Evolutionary conservation across 1,140 invertebrate genomes (phyloP).

Genomic region (Brachionus koreanus): DNA sequence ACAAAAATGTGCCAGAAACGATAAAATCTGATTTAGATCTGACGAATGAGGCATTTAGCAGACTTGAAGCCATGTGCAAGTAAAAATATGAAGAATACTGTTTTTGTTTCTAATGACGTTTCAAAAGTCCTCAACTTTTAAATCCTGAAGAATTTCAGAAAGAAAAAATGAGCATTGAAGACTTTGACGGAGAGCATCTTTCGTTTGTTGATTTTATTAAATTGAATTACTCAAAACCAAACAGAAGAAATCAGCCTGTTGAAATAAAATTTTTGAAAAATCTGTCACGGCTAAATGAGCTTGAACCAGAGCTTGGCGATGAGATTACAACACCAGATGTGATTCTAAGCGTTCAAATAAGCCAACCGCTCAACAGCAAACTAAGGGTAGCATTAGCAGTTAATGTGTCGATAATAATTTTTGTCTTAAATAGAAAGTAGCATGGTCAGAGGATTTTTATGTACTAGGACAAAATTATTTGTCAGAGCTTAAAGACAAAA

Average conservation of each 20-base stretch:
- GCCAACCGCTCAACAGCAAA: conserved; percentile 31
- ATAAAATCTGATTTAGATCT: conserved; percentile 28
- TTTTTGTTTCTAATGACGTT: neutral
- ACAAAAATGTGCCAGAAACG: conserved; percentile 1
- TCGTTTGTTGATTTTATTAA: conserved; percentile 30
- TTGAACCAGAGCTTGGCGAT: conserved; percentile 2
- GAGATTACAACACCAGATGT: neutral
- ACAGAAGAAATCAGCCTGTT: conserved; percentile 19
- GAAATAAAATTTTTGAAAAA: conserved; percentile 41
- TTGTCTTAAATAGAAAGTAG: conserved; percentile 1
- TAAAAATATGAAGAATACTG: neutral
- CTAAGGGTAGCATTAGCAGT: neutral
- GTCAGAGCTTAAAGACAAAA: conserved; percentile 26
- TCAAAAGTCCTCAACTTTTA: conserved; percentile 14
- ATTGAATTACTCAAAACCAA: neutral
- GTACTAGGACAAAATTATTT: conserved; percentile 36
- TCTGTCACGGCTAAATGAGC: neutral
- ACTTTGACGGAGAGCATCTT: neutral
- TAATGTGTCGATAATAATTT: neutral
- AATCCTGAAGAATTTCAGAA: conserved; percentile 14
- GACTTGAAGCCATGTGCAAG: conserved; percentile 31
- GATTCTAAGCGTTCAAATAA: conserved; percentile 33
- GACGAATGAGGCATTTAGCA: neutral
- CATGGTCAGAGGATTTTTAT: conserved; percentile 38
- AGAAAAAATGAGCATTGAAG: neutral